Base-by-base conservation (phyloP, 1,140 invertebrate species). In the Aphidius gifuensis region DNA sequence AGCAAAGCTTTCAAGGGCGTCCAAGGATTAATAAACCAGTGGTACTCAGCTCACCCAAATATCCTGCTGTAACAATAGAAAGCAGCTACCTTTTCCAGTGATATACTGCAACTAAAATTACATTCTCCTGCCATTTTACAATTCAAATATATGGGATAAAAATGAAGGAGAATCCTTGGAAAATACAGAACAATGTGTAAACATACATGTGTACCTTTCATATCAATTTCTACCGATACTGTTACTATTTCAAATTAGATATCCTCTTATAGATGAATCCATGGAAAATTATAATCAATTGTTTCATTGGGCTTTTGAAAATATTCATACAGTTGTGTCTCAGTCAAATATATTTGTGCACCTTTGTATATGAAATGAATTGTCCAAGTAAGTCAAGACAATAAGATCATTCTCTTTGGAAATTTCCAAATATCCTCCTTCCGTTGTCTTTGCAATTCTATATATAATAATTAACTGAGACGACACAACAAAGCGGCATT, bases 401-500 rank as follows among this genome's bases (percentile, higher is more conserved):
- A 55, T 55, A 43, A 40, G 7, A 5, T n/a, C n/a, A 40, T 42
- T 55, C 21, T 55, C 53, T 16, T 55, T 38, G 53, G 23, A n/a
- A 55, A 55, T 42, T 55, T 42, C 53, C 53, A 43, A 55, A 55
- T 42, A 32, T 32, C 23, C 23, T 40, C 53, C 53, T 43, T n/a
- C 5, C 45, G 67, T 61, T 67, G 66, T 55, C 66, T 62, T 62
- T 39, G 56, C 46, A 51, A 59, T 47, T 60, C 68, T 32, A 32
- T 62, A 64, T 68, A 72, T 71, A 74, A 69, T 74, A 73, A 75
- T 77, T 77, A 77, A 75, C 74, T 73, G 69, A 71, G 73, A 71
- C 71, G 71, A 67, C 67, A 63, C 70, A 71, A 75, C 75, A 75
- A 75, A 74, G 73, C 70, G 66, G 69, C 64, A 77, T 77, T 77